Conservation (phyloP, 2,113 vertebrate genomes). For the Chinchilla lanigera region DNA sequence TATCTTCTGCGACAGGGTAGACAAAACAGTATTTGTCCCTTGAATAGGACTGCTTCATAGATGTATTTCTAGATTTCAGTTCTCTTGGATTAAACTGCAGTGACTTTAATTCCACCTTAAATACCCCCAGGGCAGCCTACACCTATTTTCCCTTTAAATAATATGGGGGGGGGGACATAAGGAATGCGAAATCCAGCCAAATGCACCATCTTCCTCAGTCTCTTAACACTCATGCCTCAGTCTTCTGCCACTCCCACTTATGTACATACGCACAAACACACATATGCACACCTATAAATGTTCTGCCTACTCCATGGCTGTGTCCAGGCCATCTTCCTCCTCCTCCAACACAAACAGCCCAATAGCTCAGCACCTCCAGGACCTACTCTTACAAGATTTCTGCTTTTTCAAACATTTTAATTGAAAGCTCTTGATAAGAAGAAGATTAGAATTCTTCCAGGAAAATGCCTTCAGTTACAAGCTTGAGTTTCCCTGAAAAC, state of each 20-base stretch:
- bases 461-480: background rate
- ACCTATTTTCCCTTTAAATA: background rate
- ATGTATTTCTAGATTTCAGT: background rate
- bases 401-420: background rate
- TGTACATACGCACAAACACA: background rate
- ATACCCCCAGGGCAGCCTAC: background rate
- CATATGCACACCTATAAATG: rapidly evolving
- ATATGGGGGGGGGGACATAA: background rate
- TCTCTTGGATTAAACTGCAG: background rate
- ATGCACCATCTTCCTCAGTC: background rate
- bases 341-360: background rate
- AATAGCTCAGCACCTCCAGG: background rate
- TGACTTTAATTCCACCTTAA: constrained; percentile 11
- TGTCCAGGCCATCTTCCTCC: background rate
- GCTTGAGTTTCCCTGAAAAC: background rate
- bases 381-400: background rate
- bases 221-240: background rate
- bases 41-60: background rate
- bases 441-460: background rate
- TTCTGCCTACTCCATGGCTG: background rate
- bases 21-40: constrained; percentile 28
- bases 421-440: background rate
- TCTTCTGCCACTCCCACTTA: no score
- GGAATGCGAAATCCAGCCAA: background rate
- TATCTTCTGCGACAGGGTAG: constrained; percentile 16